phyloP scores from a whole-genome alignment of 1,140 invertebrate species.

The Caenorhabditis brenneri region DNA sequence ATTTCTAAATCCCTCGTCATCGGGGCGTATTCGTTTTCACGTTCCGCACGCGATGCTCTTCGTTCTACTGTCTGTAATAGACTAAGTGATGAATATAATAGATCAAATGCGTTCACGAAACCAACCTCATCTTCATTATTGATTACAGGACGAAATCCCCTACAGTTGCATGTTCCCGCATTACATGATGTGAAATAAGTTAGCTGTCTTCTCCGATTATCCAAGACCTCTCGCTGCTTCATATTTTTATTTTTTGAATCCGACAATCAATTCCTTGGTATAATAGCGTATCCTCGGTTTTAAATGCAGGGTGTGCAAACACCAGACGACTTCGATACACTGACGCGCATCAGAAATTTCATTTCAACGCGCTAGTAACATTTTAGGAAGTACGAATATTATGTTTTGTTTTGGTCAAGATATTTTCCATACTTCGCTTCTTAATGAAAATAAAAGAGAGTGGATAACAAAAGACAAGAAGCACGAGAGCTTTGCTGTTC shows the following conservation, averaged over 20 bases:
- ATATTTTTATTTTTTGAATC: neutral
- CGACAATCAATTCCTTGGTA: too few relatives aligned
- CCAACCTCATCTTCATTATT: neutral
- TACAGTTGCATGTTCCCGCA: neutral
- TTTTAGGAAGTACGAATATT: too few relatives aligned
- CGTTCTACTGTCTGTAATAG: neutral
- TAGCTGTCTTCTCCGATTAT: neutral
- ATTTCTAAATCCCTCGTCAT: slow-evolving; percentile 18
- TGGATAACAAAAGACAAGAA: too few relatives aligned
- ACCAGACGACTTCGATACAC: too few relatives aligned
- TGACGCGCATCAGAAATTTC: too few relatives aligned
- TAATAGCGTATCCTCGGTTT: too few relatives aligned
- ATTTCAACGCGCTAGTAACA: too few relatives aligned
- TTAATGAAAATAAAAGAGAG: too few relatives aligned
- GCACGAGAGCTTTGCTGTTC: too few relatives aligned
- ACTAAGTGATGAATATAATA: neutral
- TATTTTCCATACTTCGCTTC: too few relatives aligned
- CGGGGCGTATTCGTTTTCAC: neutral
- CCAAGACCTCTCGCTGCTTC: neutral
- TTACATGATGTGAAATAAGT: slow-evolving; percentile 26
- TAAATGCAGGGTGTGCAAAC: neutral
- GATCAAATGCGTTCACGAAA: neutral
- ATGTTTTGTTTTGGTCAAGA: too few relatives aligned
- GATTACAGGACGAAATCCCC: neutral
- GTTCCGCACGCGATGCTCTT: neutral